phyloP scores from a whole-genome alignment of 2,113 vertebrate species.

The Lamprotornis superbus region DNA sequence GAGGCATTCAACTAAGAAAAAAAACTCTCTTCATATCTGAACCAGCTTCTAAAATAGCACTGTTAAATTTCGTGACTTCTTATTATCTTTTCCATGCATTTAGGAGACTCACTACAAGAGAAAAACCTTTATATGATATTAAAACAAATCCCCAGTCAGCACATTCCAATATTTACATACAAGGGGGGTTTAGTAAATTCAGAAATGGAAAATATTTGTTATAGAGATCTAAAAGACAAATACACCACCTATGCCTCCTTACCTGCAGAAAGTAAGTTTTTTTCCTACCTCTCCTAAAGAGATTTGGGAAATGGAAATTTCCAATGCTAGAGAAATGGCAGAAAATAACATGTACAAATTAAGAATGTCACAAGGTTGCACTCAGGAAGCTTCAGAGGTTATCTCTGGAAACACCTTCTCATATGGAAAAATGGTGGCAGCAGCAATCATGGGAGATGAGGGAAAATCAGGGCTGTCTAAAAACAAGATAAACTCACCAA shows the following conservation, averaged over 20 bases:
- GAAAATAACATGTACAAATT: slow-evolving; percentile 18
- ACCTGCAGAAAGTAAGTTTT: neutral
- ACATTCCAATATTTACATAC: neutral
- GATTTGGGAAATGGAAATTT: slow-evolving; percentile 55
- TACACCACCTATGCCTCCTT: neutral
- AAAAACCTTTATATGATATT: neutral
- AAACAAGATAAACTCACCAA: neutral
- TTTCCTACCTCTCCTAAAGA: neutral
- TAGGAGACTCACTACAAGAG: neutral
- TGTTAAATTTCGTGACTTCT: neutral
- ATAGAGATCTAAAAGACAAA: neutral
- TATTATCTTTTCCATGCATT: neutral
- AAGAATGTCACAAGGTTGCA: neutral
- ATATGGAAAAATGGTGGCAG: slow-evolving; percentile 7
- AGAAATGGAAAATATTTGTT: neutral
- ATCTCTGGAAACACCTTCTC: slow-evolving; percentile 46
- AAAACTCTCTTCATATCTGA: neutral
- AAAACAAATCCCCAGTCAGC: neutral
- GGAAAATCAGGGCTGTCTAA: neutral
- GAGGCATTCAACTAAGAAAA: neutral
- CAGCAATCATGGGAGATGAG: neutral
- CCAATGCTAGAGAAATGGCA: neutral
- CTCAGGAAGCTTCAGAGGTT: slow-evolving; percentile 30
- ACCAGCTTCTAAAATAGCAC: neutral
- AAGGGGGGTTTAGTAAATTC: neutral